Evolutionary conservation across 1,140 invertebrate species (phyloP).

Genomic region (Bicyclus anynana): DNA sequence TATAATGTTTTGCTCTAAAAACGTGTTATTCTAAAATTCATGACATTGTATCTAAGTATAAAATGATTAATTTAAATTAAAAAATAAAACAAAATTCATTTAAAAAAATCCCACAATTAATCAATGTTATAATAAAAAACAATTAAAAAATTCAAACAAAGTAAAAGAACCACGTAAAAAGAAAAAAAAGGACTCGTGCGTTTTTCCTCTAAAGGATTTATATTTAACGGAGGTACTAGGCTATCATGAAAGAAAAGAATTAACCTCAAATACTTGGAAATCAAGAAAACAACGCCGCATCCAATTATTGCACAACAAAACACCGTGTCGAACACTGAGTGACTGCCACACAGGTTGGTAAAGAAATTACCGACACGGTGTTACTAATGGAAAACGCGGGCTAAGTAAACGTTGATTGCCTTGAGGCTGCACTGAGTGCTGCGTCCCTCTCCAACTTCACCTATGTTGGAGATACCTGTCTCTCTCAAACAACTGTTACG

Average conservation of each 20-base stretch:
- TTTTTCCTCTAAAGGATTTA: constrained; percentile 40
- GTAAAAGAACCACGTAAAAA: not conserved
- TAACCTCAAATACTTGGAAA: constrained; percentile 53
- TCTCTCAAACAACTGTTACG: constrained; percentile 46
- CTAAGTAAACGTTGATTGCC: constrained; percentile 68
- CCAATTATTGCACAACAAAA: constrained; percentile 21
- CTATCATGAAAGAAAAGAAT: constrained; percentile 46
- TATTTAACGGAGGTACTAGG: constrained; percentile 44
- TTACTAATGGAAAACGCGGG: constrained; percentile 51
- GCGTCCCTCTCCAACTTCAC: constrained; percentile 33
- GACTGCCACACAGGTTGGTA: constrained; percentile 26
- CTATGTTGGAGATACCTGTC: constrained; percentile 28
- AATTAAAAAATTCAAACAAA: not conserved
- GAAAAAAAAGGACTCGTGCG: constrained; percentile 28
- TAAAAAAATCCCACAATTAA: too few relatives aligned
- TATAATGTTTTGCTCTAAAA: too few relatives aligned
- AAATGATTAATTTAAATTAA: too few relatives aligned
- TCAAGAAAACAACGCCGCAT: constrained; percentile 47
- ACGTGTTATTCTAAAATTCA: too few relatives aligned
- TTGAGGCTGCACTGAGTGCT: constrained; percentile 45
- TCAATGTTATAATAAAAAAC: not conserved
- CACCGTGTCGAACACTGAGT: constrained; percentile 36
- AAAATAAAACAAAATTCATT: too few relatives aligned
- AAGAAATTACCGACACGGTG: constrained; percentile 36
- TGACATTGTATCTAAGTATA: too few relatives aligned